Evolutionary conservation across 2,888 invertebrate species (phyloP).

Genomic region (Trichopoda pennipes): DNA sequence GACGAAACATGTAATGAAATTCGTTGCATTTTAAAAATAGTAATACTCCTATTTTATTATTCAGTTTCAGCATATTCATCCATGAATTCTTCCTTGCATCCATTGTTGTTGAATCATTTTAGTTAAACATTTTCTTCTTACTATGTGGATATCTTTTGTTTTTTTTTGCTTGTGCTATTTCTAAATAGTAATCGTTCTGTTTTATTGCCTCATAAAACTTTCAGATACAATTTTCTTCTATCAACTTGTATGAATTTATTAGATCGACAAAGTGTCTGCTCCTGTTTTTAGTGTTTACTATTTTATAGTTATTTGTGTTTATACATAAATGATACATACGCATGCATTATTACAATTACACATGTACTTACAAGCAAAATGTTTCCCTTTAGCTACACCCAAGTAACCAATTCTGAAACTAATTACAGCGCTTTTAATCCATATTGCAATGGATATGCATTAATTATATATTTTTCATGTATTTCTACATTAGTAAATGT

Average conservation of each 20-base stretch:
- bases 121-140: slow-evolving; percentile 23
- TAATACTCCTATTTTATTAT: slow-evolving; percentile 31
- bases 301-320: slow-evolving; percentile 66
- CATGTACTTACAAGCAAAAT: too few species aligned
- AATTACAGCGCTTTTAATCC: too few species aligned
- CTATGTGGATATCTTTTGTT: background rate
- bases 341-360: slow-evolving; percentile 22
- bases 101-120: slow-evolving; percentile 30
- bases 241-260: slow-evolving; percentile 73
- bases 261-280: slow-evolving; percentile 71
- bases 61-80: slow-evolving; percentile 16
- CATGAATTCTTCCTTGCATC: slow-evolving; percentile 20
- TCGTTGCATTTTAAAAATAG: slow-evolving; percentile 10
- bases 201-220: slow-evolving; percentile 75
- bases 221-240: slow-evolving; percentile 74
- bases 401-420: background rate
- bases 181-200: slow-evolving; percentile 63
- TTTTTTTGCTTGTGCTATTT: slow-evolving; percentile 34
- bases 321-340: slow-evolving; percentile 50
- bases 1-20: slow-evolving; percentile 12
- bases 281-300: slow-evolving; percentile 56
- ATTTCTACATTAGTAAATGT: too few species aligned
- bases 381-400: background rate
- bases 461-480: too few species aligned
- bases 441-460: too few species aligned